Conservation (phyloP, 2,888 invertebrate genomes). For the Caenorhabditis doughertyi region DNA sequence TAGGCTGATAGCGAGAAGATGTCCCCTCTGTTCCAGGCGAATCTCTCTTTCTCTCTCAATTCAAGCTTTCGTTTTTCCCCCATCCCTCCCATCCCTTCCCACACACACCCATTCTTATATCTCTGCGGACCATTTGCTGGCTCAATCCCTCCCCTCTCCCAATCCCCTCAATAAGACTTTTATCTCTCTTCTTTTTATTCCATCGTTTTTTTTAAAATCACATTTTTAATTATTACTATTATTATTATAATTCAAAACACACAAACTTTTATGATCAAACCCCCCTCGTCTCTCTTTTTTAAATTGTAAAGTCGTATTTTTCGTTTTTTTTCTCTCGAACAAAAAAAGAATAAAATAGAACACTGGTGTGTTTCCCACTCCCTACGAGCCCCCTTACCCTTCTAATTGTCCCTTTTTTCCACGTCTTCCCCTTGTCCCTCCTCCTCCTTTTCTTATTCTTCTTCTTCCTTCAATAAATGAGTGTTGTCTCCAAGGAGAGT, state of each 20-base stretch:
- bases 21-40: not conserved
- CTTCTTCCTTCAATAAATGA: constrained; percentile 13
- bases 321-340: constrained; percentile 40
- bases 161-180: not conserved
- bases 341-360: constrained; percentile 49
- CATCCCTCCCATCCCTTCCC: constrained; percentile 5
- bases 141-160: constrained; percentile 22
- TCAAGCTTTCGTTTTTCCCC: constrained; percentile 60
- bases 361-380: constrained; percentile 31
- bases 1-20: constrained; percentile 24
- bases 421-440: not conserved
- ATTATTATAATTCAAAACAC: not conserved
- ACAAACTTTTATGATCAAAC: constrained; percentile 7
- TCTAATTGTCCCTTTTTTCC: not conserved
- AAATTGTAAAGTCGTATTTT: constrained; percentile 40
- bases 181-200: not conserved
- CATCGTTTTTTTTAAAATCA: not conserved
- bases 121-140: constrained; percentile 57
- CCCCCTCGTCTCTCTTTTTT: constrained; percentile 12
- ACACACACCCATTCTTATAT: constrained; percentile 32
- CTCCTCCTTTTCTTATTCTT: not conserved
- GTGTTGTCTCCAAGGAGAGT: constrained; percentile 55
- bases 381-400: not conserved
- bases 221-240: too few species aligned
- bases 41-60: constrained; percentile 36